A percentile compares a stretch with the other conserved stretches of the same genome.
These are phyloP conservation scores for Sarcophilus harrisii DNA, from an alignment of 2,797 vertebrate genomes.

Conservation along the genomic window DNA sequence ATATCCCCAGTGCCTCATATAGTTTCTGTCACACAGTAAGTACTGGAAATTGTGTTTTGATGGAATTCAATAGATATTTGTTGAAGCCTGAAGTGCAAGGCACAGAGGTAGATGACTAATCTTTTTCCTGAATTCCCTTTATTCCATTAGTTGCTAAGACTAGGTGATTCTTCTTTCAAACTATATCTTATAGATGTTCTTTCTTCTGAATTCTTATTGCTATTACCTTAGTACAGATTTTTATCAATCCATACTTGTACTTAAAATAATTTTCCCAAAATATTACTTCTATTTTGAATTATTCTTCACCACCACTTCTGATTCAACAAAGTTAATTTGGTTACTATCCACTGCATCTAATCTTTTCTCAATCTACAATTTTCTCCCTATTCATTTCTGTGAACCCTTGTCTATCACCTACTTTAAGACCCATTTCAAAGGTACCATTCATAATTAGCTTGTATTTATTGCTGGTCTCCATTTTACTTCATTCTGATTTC, in stretches of 20 bases:
- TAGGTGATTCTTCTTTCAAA: not conserved
- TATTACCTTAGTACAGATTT: constrained; percentile 15
- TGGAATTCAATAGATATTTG: not conserved
- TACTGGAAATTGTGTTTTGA: not conserved
- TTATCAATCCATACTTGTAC: not conserved
- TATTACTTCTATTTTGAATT: not conserved
- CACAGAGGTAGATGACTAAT: not conserved
- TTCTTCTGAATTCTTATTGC: not conserved
- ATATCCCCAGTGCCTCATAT: not conserved
- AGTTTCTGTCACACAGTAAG: not conserved
- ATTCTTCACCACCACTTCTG: not conserved
- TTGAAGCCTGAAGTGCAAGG: not conserved
- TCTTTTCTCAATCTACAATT: not conserved
- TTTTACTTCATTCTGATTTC: not conserved
- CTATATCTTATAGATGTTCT: not conserved
- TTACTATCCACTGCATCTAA: not conserved
- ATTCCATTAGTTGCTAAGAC: not conserved
- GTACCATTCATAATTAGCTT: not conserved
- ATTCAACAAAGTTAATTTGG: not conserved
- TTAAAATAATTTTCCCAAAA: not conserved
- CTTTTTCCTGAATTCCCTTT: not conserved
- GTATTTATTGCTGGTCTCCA: not conserved
- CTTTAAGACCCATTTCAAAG: not conserved
- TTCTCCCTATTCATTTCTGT: not conserved
- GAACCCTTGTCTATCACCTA: not conserved